Percentiles rank a stretch among this genome's conserved stretches.
phyloP scores from a whole-genome alignment of 2,888 invertebrate genomes.

The Nomada ferruginata region DNA sequence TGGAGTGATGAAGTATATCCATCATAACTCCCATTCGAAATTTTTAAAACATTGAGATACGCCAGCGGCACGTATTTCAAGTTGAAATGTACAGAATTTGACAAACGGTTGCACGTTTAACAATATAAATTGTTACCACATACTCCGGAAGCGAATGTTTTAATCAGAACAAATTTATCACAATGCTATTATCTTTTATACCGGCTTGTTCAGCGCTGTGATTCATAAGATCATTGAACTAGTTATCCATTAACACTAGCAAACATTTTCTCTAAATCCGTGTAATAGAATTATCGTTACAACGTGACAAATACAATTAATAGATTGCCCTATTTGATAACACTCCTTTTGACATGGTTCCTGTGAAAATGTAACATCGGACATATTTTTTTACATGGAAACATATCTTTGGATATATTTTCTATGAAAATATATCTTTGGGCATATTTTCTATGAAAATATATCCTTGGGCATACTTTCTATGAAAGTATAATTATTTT shows the following conservation, averaged over 20 bases:
- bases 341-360: neutral
- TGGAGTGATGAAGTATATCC: neutral
- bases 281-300: neutral
- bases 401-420: neutral
- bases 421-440: neutral
- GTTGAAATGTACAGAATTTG: neutral
- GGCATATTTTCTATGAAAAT: neutral
- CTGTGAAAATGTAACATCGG: neutral
- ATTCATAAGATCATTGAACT: constrained; percentile 34
- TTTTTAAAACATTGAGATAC: too few relatives aligned
- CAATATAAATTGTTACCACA: neutral
- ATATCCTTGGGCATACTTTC: too few relatives aligned
- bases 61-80: neutral
- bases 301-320: neutral
- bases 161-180: constrained; percentile 16
- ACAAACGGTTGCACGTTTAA: neutral
- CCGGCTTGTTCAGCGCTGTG: constrained; percentile 15
- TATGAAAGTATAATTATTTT: neutral
- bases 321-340: neutral
- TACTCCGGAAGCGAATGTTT: neutral
- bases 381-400: too few relatives aligned
- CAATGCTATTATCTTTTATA: constrained; percentile 13
- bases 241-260: constrained; percentile 4
- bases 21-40: neutral
- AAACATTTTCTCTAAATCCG: neutral